phyloP scores from a whole-genome alignment of 2,888 invertebrate species.

The Noctua pronuba region DNA sequence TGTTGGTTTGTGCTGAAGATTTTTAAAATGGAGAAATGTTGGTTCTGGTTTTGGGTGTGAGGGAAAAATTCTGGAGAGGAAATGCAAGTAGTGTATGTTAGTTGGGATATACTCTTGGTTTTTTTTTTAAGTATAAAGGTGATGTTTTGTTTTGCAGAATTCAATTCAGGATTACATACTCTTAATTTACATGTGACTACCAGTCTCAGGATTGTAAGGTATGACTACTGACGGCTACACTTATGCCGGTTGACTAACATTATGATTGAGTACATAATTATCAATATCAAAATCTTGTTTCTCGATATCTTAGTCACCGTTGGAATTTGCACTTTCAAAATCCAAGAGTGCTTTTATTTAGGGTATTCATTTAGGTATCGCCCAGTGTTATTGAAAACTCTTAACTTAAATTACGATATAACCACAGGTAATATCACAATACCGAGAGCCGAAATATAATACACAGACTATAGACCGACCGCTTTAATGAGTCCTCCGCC shows the following conservation, averaged over 20 bases:
- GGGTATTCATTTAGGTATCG: neutral
- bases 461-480: too few relatives aligned
- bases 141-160: neutral
- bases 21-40: neutral
- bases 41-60: neutral
- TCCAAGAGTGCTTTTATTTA: neutral
- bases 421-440: too few relatives aligned
- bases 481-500: too few relatives aligned
- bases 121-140: neutral
- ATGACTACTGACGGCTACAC: neutral
- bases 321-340: neutral
- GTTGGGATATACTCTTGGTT: too few relatives aligned
- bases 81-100: neutral
- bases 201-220: neutral
- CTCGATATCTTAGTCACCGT: neutral
- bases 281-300: neutral
- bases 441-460: too few relatives aligned
- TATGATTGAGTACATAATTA: neutral
- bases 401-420: neutral
- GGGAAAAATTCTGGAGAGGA: neutral
- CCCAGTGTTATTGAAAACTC: neutral
- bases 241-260: neutral
- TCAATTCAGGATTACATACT: neutral
- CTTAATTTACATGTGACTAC: neutral
- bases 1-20: constrained; percentile 15